phyloP scores from a whole-genome alignment of 2,113 vertebrate species.

The Indri indri region DNA sequence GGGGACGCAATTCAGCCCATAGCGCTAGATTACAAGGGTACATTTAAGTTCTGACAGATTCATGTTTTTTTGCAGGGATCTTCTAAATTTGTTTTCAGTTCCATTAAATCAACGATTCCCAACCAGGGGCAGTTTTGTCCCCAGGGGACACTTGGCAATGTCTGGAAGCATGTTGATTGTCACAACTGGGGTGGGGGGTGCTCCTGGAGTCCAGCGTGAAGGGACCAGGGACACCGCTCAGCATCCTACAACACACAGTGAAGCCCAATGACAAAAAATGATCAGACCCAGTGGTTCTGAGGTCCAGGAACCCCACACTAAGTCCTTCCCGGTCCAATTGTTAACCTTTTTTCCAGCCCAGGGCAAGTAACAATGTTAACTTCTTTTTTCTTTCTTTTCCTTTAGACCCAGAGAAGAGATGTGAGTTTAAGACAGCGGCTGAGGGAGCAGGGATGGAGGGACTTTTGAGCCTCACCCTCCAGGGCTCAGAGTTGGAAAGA shows the following conservation, averaged over 20 bases:
- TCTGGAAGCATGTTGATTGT: background rate
- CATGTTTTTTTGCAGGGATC: background rate
- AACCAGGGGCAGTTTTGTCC: background rate
- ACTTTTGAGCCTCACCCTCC: accelerated
- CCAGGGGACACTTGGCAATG: background rate
- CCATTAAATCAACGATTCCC: background rate
- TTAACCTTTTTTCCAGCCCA: background rate
- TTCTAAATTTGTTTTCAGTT: background rate
- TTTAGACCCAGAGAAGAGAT: background rate
- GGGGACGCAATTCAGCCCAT: background rate
- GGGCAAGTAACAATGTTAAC: background rate
- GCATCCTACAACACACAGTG: accelerated
- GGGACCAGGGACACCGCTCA: background rate
- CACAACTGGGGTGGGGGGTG: accelerated
- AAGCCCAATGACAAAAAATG: background rate
- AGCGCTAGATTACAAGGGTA: background rate
- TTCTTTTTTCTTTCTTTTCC: background rate
- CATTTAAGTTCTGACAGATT: background rate
- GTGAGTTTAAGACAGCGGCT: background rate
- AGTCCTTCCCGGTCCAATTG: background rate
- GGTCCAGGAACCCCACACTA: background rate
- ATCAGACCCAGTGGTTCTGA: background rate
- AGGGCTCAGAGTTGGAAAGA: background rate
- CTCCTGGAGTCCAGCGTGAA: background rate
- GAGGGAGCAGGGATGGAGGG: background rate